phyloP scores from a whole-genome alignment of 2,888 invertebrate genomes.

The Hyalella azteca region DNA sequence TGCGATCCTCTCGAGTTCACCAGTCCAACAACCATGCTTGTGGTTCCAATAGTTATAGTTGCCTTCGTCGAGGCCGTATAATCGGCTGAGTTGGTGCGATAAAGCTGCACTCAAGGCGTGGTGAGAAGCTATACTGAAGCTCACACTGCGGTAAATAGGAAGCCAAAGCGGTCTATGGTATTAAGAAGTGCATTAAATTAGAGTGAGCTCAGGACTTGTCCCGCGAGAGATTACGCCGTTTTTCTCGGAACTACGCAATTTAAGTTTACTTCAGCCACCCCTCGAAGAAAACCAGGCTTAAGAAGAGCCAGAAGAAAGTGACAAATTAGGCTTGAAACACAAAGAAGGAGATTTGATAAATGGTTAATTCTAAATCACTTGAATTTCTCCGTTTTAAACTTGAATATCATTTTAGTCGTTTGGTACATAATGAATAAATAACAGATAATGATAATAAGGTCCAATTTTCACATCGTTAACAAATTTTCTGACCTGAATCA shows the following conservation, averaged over 20 bases:
- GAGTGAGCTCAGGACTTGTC: slow-evolving; percentile 9
- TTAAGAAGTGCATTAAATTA: slow-evolving; percentile 26
- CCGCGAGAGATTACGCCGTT: slow-evolving; percentile 24
- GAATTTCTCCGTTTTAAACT: too few relatives aligned
- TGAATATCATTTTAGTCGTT: too few relatives aligned
- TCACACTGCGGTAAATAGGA: not conserved
- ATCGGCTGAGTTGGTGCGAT: too few relatives aligned
- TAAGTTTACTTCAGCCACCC: slow-evolving; percentile 17
- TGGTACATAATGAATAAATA: too few relatives aligned
- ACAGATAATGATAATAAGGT: too few relatives aligned
- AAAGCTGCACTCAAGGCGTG: not conserved
- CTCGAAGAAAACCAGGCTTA: not conserved
- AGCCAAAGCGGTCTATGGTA: not conserved
- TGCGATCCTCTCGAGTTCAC: too few relatives aligned
- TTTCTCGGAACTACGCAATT: slow-evolving; percentile 26
- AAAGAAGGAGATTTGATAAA: not conserved
- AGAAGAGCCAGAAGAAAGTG: not conserved
- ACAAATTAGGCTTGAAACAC: not conserved
- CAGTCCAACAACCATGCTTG: too few relatives aligned
- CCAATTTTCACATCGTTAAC: too few relatives aligned
- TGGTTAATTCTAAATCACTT: too few relatives aligned
- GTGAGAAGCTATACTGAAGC: not conserved
- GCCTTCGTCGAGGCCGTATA: too few relatives aligned
- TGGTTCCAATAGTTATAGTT: too few relatives aligned
- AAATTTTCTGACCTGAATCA: too few relatives aligned